Evolutionary conservation across 2,888 invertebrate species (phyloP), one percentile per base, ranked within the genome.

Genomic region (Lithophane leautieri): DNA sequence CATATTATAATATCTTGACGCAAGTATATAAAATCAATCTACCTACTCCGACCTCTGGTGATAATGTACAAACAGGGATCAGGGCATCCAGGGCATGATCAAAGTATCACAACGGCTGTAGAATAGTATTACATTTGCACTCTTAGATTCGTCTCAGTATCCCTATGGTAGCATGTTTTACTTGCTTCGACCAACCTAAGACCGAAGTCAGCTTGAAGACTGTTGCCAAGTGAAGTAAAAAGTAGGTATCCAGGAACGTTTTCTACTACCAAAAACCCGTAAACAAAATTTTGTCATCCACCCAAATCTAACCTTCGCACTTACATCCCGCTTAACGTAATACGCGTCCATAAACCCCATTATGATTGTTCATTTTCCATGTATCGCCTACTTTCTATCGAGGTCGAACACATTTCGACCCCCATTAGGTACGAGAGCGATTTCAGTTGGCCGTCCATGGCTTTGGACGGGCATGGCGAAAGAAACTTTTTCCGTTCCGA

Each of bases 321-420:
- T 76, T 80, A 75, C 74, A 81, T 73, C 40, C 62, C 76, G 73
- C 79, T 87, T 73, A 80, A 73, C 70, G 74, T 86, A 81, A 82
- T 76, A 82, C 52, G 71, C 68, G 25, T 78, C 74, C 79, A 86
- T 88, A 86, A 86, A 82, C 79, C 58, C 79, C 82, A 86, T 88
- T 82, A 87, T 74, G 80, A 85, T 83, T 85, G 86, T 86, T 84
- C 84, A 82, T 88, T 84, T 86, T 81, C 81, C 73, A 79, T 83
- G 77, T 82, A 86, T 81, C 76, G 69, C 79, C 81, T 82, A 83
- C 80, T 86, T 84, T 79, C 70, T 83, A 85, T 86, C 83, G 84
- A 84, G 88, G 90, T 76, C 89, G 75, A 84, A 87, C 63, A 78
- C 87, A 86, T 87, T 87, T 72, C 78, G 72, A 77, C 80, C 85